Base-by-base conservation (phyloP, 2,797 vertebrate species). In the Sitta carolinensis region DNA sequence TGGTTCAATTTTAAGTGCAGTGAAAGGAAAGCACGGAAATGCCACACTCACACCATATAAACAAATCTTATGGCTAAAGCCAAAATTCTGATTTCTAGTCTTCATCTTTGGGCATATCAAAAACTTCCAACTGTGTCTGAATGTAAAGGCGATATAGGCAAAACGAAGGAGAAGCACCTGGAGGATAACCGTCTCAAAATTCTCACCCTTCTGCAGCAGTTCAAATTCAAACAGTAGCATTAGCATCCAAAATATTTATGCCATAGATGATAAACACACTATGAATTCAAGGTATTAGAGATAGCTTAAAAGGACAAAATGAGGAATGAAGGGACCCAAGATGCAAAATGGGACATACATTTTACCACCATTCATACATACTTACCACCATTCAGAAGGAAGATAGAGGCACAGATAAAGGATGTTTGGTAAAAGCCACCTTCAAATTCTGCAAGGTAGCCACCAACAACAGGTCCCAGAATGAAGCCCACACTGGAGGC, bases 401-500 rank as follows among this genome's bases (percentile, higher is more conserved):
- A 99, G 95, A 99, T 98, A 55, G 97, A 97, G 36, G 98, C 98
- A 91, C 99, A 99, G 89, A 98, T 95, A 43, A 99, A 98, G 11
- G 99, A 98, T 0, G 98, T 98, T 12, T 98, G 97, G 70, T 99
- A 99, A 97, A 99, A 99, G 32, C 99, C 99, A 15, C 98, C 98
- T 21, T 99, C 98, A 2, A 98, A 95, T 93, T 99, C 99, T 1
- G 98, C 98, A 78, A 99, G 98, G 97, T 98, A 99, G 27, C 99
- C 99, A 9, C 99, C 99, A 32, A 99, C 98, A 87, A 99, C 87
- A 3, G 99, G 99, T 17, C 99, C 99, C 96, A 99, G 92, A 93
- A 99, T 99, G 98, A 99, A 99, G 70, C 99, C 99, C 43, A 99
- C 97, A 1, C 98, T 98, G 13, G 99, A 99, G 36, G 98, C 99